Percentiles rank a stretch among this genome's conserved stretches.
These are phyloP conservation scores for Oncorhynchus gorbuscha DNA, from an alignment of 2,113 vertebrate species.

Conservation along the genomic window DNA sequence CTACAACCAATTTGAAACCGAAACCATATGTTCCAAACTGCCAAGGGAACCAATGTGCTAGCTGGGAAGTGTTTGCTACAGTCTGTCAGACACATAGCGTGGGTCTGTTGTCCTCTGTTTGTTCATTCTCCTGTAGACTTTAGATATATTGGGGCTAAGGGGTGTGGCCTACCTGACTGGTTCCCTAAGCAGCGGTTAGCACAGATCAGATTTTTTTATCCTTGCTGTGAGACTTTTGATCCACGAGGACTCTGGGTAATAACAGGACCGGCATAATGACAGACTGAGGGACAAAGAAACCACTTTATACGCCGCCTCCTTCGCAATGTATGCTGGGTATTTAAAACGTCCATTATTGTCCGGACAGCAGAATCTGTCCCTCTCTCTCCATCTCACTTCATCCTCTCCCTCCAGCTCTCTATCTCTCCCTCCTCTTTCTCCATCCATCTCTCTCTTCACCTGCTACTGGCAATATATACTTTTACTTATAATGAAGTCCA, in stretches of 20 bases:
- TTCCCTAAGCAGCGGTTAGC: slow-evolving; percentile 42
- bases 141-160: slow-evolving; percentile 36
- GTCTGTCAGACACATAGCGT: slow-evolving; percentile 16
- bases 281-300: slow-evolving; percentile 74
- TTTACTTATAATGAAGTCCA: no score
- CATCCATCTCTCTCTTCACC: slow-evolving; percentile 15
- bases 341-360: slow-evolving; percentile 52
- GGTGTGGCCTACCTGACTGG: slow-evolving; percentile 40
- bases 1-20: no score
- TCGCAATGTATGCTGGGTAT: slow-evolving; percentile 69
- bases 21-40: no score
- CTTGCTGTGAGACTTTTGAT: slow-evolving; percentile 72
- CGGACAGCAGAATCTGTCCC: slow-evolving; percentile 58
- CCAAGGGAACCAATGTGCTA: no score
- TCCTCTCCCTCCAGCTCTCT: not conserved
- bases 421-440: slow-evolving; percentile 31
- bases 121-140: slow-evolving; percentile 25
- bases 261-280: slow-evolving; percentile 78
- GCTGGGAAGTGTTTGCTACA: not conserved
- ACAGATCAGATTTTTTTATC: slow-evolving; percentile 59
- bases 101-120: slow-evolving; percentile 25
- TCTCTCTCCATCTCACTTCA: slow-evolving; percentile 54
- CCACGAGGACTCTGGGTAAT: slow-evolving; percentile 71
- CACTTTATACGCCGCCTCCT: slow-evolving; percentile 63
- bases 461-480: no score